Evolutionary conservation across 2,888 invertebrate species (phyloP).

Genomic region (Amblyteles armatorius): DNA sequence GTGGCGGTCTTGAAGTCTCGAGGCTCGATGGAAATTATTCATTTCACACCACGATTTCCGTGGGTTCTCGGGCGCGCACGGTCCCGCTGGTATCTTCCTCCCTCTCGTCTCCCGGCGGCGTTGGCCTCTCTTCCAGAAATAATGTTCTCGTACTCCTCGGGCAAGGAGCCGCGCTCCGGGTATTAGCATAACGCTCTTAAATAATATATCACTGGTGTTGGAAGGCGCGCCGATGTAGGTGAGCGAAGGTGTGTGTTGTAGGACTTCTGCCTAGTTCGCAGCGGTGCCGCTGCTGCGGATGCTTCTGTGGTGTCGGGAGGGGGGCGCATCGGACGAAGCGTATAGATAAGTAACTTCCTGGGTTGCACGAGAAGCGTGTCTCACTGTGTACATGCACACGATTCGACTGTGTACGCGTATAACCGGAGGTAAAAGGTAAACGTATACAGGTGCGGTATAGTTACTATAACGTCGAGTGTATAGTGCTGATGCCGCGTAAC

Average conservation of each 20-base stretch:
- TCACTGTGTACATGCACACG: conserved; percentile 16
- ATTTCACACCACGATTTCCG: conserved; percentile 71
- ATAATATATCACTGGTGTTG: conserved; percentile 79
- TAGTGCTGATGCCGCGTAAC: conserved; percentile 67
- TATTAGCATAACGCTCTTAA: conserved; percentile 80
- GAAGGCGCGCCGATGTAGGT: conserved; percentile 58
- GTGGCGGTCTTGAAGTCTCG: conserved; percentile 33
- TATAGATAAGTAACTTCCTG: conserved; percentile 80
- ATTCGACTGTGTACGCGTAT: conserved; percentile 26
- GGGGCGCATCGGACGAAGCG: conserved; percentile 72
- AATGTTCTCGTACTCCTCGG: conserved; percentile 69
- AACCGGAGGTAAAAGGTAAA: conserved; percentile 35
- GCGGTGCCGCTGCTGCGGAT: conserved; percentile 44
- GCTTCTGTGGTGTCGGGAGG: conserved; percentile 60
- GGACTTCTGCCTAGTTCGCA: conserved; percentile 34
- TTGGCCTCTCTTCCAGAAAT: conserved; percentile 67
- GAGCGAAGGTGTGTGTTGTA: conserved; percentile 60
- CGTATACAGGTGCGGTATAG: conserved; percentile 22
- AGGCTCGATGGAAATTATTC: conserved; percentile 70
- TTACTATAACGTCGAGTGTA: conserved; percentile 21
- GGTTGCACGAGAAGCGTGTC: conserved; percentile 63
- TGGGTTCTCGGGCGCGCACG: conserved; percentile 67
- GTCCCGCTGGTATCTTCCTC: conserved; percentile 18
- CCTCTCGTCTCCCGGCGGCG: conserved; percentile 34
- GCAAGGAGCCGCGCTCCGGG: conserved; percentile 58